Base-by-base conservation (phyloP, 2,113 vertebrate genomes). In the Leptosomus discolor region DNA sequence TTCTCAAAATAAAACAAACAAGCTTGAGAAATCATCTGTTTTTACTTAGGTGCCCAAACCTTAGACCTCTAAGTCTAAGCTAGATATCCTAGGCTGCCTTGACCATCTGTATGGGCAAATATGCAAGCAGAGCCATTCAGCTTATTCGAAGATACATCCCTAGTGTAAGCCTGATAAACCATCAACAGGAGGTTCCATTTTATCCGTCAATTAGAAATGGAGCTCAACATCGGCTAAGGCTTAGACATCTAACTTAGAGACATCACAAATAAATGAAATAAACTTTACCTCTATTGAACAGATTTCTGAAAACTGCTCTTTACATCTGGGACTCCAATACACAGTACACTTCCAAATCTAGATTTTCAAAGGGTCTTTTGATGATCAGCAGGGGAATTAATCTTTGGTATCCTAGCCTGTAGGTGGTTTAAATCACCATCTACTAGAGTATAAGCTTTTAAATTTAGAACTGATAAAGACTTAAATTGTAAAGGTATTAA, bases 331-430 rank as follows among this genome's bases (percentile, higher is more conserved):
- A 65, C 26, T 79, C 50, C 50, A 36, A 65, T 53, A 48, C 7
- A 29, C 6, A 30, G 12, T 58, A 27, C 15, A 18, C 36, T 26
- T 93, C 37, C 50, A 91, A 74, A 85, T n/a, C 17, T n/a, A 37
- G 20, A 7, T 34, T n/a, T 90, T 85, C 57, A 61, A 27, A 69
- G 8, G 7, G 2, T 88, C 58, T 88, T 86, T 75, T 45, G 56
- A 86, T 65, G 41, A 70, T 57, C 19, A 37, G 7, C 0, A 0
- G 22, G 30, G 11, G 24, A 73, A 64, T 65, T 68, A 0, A 21
- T 68, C 18, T 68, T 85, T 53, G 48, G 6, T 34, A 26, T 48
- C 20, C 77, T 61, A 65, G 50, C 43, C 22, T n/a, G 9, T 19
- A 5, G 22, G 17, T 68, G 45, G 17, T 61, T 80, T 92, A 86